Base-by-base conservation (phyloP, 2,888 invertebrate genomes). In the Hoplodrina blanda region DNA sequence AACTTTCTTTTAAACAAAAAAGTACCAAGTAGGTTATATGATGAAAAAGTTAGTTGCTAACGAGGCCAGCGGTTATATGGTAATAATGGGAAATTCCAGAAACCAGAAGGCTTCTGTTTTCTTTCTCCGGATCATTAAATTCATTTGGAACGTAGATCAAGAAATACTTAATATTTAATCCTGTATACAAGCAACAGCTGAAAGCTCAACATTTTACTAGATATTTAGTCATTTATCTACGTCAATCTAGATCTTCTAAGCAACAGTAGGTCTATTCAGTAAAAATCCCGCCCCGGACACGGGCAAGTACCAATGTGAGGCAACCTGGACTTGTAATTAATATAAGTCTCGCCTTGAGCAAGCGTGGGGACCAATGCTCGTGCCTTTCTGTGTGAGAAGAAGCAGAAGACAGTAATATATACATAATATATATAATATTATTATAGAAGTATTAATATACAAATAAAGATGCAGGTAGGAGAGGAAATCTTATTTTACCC, bases 1-100 rank as follows among this genome's bases (percentile, higher is more conserved):
- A 91, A 92, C 80, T 91, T 91, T 89, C 76, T 85, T 86, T 87
- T 81, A 77, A 87, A 81, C 88, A 87, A 88, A 90, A 76, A 89
- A 90, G 87, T 86, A 84, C 83, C 86, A 88, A 89, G 86, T 87
- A 86, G 78, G 74, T 72, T 55, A 63, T 78, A 55, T 83, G 84
- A 73, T 83, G 86, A 85, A 86, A 87, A 88, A 85, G 82, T 85
- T 85, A 85, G 79, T 86, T 88, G 82, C 87, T 86, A 85, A 87
- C 85, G 83, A 80, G 74, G 80, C 82, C 77, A 60, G 54, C 71
- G 46, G 69, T 77, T 60, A 73, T 60, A 75, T 67, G 71, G 60
- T 60, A 70, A 59, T 73, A 59, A 49, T 11, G 41, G 49, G 54
- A 54, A 50, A 17, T 67, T 49, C 44, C 49, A 7, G 33, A 25